Evolutionary conservation across 2,888 invertebrate genomes (phyloP), one percentile per base, ranked within the genome.

Genomic region (Drosophila recens): DNA sequence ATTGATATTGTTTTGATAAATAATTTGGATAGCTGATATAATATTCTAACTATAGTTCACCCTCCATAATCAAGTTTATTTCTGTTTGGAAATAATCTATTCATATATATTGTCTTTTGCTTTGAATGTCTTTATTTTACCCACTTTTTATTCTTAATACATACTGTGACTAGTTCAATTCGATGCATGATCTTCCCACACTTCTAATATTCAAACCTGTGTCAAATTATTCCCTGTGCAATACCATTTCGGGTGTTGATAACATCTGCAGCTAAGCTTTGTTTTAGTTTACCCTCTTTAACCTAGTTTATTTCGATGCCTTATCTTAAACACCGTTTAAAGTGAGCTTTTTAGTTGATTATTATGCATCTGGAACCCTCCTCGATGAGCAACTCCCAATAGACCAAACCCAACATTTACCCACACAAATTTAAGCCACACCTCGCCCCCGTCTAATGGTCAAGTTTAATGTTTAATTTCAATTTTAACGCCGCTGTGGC

Each of bases 401-500:
- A 23, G 59, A 66, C 52, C 30, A 66, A 38, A 27, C 42, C 36
- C 57, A 13, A 36, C 56, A 51, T 38, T 43, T 33, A 42, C 57
- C 57, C 64, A 67, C 67, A 58, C 65, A 48, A 48, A 57, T 20
- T 40, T 6, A 36, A 10, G 56, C 40, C 80, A 67, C 80, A 74
- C 83, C 80, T 67, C 48, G 20, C 56, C 34, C 34, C 46, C 10
- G 49, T 51, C 58, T 33, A 74, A 68, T 65, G 83, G 67, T 59
- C 52, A 76, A 68, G 75, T 79, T 67, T 59, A 73, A 76, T 72
- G 74, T 72, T 79, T 79, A 72, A 83, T 83, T 87, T 83, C 74
- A 87, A 87, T 83, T 85, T 83, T 62, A 67, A 74, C 80, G 79
- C 81, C 78, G 71, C 67, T 76, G 69, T 66, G 76, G 69, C 83